A percentile compares a stretch with the other conserved stretches of the same genome.
Conservation (phyloP, 2,113 vertebrate species). For the Campylomormyrus numenius region DNA sequence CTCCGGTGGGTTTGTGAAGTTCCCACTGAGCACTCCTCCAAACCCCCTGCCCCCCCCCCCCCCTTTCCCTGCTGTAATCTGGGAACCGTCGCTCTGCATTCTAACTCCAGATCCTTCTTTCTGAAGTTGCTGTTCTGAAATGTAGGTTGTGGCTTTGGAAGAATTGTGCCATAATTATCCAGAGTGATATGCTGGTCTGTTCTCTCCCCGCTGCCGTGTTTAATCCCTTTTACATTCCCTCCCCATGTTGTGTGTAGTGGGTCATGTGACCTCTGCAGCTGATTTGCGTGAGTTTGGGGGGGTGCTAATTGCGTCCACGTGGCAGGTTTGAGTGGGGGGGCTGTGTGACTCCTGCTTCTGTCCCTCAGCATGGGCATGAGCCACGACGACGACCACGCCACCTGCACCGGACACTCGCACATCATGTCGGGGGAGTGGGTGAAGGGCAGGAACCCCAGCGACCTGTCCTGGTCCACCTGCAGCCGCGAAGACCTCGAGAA, state of each 20-base stretch:
- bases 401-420: conserved; percentile 81
- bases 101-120: conserved; percentile 32
- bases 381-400: conserved; percentile 83
- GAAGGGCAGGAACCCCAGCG: conserved; percentile 91
- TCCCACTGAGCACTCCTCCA: background rate
- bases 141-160: conserved; percentile 51
- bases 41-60: background rate
- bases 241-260: background rate
- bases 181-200: conserved; percentile 10
- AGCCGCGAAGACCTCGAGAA: conserved; percentile 87
- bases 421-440: conserved; percentile 99
- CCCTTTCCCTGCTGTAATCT: background rate
- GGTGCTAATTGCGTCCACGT: background rate
- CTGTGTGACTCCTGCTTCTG: conserved; percentile 10
- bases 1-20: background rate
- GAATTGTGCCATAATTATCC: conserved; percentile 23
- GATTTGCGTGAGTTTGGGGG: background rate
- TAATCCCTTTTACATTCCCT: conserved; percentile 8
- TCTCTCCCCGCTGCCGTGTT: background rate
- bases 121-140: conserved; percentile 48
- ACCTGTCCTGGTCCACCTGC: conserved; percentile 94
- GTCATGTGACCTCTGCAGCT: background rate
- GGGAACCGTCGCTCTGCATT: conserved; percentile 16
- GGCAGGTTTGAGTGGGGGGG: conserved; percentile 17
- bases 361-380: conserved; percentile 85